Evolutionary conservation across 1,140 invertebrate species (phyloP).

Genomic region (Phocides pigmalion): DNA sequence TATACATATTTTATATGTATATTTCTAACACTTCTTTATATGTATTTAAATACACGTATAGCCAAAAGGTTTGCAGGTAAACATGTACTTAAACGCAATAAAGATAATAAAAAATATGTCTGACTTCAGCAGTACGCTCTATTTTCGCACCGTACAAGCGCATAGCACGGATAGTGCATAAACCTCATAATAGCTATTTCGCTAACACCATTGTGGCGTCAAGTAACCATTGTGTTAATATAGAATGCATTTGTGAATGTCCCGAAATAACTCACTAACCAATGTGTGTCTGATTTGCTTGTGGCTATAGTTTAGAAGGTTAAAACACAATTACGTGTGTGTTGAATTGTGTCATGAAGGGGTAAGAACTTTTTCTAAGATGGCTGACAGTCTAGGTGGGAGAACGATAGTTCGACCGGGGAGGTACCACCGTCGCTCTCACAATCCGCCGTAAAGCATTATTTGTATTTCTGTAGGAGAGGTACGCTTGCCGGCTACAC

Average conservation of each 20-base stretch:
- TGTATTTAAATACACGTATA: not conserved
- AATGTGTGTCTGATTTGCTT: conserved; percentile 27
- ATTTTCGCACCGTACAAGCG: not conserved
- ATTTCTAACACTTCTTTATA: not conserved
- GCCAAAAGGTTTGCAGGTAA: too few species aligned
- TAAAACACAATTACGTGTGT: not conserved
- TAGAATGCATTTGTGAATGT: conserved; percentile 32
- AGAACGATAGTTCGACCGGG: too few species aligned
- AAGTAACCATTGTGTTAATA: conserved; percentile 30
- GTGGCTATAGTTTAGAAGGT: conserved; percentile 10
- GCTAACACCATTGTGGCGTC: conserved; percentile 27
- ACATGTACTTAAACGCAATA: not conserved
- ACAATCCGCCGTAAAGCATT: too few species aligned
- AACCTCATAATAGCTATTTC: conserved; percentile 23
- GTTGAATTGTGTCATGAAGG: too few species aligned
- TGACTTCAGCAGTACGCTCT: not conserved
- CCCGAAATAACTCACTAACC: conserved; percentile 31
- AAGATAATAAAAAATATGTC: too few species aligned
- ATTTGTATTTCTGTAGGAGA: too few species aligned
- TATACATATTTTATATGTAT: not conserved
- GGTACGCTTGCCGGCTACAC: too few species aligned
- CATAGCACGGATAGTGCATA: conserved; percentile 9
- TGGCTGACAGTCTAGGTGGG: too few species aligned
- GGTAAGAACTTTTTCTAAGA: too few species aligned
- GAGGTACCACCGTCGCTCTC: too few species aligned